Base-by-base conservation (phyloP, 1,140 invertebrate species). In the Drosophila parabipectinata region DNA sequence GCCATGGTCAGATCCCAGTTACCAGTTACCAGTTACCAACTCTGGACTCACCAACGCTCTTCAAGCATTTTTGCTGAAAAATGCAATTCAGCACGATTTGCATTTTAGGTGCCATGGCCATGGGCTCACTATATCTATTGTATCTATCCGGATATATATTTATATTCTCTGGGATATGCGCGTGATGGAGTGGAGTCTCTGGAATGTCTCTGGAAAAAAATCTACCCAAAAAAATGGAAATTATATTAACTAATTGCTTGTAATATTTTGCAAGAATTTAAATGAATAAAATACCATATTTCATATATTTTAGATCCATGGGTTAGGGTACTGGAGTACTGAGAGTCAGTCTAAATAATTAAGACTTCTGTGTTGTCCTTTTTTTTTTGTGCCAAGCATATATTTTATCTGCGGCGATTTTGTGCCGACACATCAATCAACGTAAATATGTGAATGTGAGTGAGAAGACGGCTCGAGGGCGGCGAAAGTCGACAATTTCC, bases 61-160 rank as follows among this genome's bases (percentile, higher is more conserved):
- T 50, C 62, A 56, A 48, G 62, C 62, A 45, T 68, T 69, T 47
- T 56, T 57, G 44, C 57, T 62, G 37, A 83, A 81, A 83, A 83
- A 78, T 83, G 79, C 79, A 83, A 83, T 83, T 83, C 79, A 83
- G 79, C 79, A 83, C 79, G 79, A 83, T 83, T 83, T 83, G 75
- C 79, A 83, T 83, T 79, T 79, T 61, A 47, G 51, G 56, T 34
- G 30, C 53, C 59, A n/a, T n/a, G 30, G 1, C 50, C 28, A 32
- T 2, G 8, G 7, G 15, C 18, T 1, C 18, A 21, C 44, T 10
- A 47, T 47, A 47, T 47, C 15, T 47, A 47, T 47, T 21, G 44
- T 47, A 47, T 45, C 14, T 21, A 18, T 45, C 14, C 39, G 12
- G 8, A 44, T 15, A 6, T 44, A 14, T 44, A 8, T 44, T 14